Evolutionary conservation across 2,888 invertebrate species (phyloP), one percentile per base, ranked within the genome.

Genomic region (Tetramorium bicarinatum): DNA sequence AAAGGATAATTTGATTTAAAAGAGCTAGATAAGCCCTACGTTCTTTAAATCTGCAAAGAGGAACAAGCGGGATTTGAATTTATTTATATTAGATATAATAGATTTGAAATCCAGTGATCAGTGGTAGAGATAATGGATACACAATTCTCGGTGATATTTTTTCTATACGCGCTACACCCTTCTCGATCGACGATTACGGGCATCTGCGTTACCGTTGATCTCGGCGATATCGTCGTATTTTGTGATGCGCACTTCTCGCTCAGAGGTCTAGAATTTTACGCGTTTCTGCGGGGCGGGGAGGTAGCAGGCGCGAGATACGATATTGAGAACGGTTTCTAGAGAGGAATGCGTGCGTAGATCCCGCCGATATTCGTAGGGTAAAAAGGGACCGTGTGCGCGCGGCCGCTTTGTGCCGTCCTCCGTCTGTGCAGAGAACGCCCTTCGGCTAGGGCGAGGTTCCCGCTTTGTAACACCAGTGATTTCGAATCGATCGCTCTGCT

Each of bases 231-330:
- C 69, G 77, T 18, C 80, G 86, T 80, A 76, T 38, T 79, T 71
- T 34, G 79, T 34, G 71, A 47, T 29, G 71, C 71, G 44, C 69
- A 44, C 29, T 21, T 71, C 29, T 34, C 44, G 56, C 29, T 47
- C 69, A 29, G 44, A 25, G 52, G 69, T 71, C 69, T 82, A 82
- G 87, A 86, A 89, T 89, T 89, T 89, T 81, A 85, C 84, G 83
- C 89, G 86, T 76, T 80, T 86, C 83, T 71, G 82, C 66, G 85
- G 82, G 64, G 34, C 1, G 3, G 25, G 54, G 44, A 21, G 41
- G n/a, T 9, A 62, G 72, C 74, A 62, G 82, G 61, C 71, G 59
- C 61, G 87, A 61, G 82, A 80, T 80, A 74, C 64, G 38, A 81
- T 88, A 76, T 86, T 64, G 72, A 72, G 61, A 82, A 38, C 66